Conservation (phyloP, 53 echinoderm and acorn worm genomes). For the Paracentrotus lividus region DNA sequence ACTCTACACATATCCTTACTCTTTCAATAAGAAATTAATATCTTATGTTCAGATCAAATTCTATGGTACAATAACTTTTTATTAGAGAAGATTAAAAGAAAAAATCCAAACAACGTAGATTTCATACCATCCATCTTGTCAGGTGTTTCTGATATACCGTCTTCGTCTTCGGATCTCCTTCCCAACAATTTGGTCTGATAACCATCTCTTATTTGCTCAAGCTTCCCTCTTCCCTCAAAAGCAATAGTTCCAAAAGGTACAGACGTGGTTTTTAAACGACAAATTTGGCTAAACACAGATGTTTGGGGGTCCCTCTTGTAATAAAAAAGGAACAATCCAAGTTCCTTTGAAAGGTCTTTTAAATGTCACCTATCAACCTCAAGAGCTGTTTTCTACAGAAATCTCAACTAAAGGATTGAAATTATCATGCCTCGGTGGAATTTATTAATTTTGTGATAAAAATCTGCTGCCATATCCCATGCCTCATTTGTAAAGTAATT, state of each 20-base stretch:
- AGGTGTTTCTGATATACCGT: not conserved
- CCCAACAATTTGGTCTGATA: not conserved
- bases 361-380: slow-evolving; percentile 19
- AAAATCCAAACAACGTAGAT: no score
- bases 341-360: slow-evolving; percentile 13
- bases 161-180: not conserved
- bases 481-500: slow-evolving; percentile 20
- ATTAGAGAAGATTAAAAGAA: no score
- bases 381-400: not conserved
- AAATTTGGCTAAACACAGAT: slow-evolving; percentile 28
- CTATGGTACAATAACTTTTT: no score
- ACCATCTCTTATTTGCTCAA: not conserved
- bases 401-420: not conserved
- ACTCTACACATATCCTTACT: not conserved
- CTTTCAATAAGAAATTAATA: not conserved
- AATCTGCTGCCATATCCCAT: not conserved
- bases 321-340: not conserved
- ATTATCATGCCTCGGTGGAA: not conserved
- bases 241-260: not conserved
- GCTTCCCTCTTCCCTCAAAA: not conserved
- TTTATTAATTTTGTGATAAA: not conserved
- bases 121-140: not conserved
- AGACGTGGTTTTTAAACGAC: not conserved
- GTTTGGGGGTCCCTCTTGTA: not conserved
- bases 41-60: no score